These are phyloP conservation scores for Burhinus oedicnemus DNA, from an alignment of 2,113 vertebrate species.

Conservation along the genomic window DNA sequence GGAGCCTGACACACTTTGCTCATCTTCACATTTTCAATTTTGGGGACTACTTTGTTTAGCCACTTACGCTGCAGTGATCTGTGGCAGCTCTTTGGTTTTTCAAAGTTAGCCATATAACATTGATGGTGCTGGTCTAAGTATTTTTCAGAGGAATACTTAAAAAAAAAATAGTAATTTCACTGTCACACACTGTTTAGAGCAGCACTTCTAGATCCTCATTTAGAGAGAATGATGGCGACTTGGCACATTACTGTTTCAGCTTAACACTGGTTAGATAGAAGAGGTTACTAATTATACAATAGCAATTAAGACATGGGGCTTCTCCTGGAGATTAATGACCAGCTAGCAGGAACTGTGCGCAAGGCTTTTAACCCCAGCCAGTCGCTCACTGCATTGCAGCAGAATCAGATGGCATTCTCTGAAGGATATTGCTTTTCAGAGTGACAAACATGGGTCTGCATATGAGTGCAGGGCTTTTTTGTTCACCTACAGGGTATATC, in stretches of 20 bases:
- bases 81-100: neutral
- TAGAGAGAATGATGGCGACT: neutral
- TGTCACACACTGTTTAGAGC: neutral
- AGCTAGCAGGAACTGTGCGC: neutral
- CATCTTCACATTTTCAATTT: neutral
- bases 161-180: neutral
- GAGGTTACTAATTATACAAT: conserved; percentile 49
- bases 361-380: conserved; percentile 48
- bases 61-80: neutral
- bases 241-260: neutral
- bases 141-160: neutral
- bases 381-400: conserved; percentile 22
- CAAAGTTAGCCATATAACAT: neutral
- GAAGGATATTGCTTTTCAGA: conserved; percentile 4
- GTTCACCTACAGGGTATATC: neutral
- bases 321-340: conserved; percentile 63
- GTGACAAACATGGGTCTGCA: neutral
- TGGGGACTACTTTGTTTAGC: conserved; percentile 1
- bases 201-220: neutral
- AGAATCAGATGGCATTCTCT: neutral
- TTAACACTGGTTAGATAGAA: conserved; percentile 20
- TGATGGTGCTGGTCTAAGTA: neutral
- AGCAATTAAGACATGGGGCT: conserved; percentile 42
- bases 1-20: neutral
- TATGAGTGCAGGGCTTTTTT: neutral